Conservation (phyloP, 2,888 invertebrate genomes). For the Stenodera caucasica region DNA sequence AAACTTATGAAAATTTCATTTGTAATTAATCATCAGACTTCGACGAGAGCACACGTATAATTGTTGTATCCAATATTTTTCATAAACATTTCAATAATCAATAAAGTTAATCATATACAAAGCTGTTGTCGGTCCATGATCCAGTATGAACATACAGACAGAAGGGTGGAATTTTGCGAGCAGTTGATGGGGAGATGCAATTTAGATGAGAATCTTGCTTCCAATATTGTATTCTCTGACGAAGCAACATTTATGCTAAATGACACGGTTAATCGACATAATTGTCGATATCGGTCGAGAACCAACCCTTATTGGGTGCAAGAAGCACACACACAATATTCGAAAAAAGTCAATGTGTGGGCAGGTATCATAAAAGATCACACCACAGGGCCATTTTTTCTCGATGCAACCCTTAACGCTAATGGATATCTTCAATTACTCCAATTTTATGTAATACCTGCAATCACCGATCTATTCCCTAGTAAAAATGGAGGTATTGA, state of each 20-base stretch:
- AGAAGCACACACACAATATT: constrained; percentile 6
- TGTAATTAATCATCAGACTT: too few species aligned
- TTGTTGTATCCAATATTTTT: too few species aligned
- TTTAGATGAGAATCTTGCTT: neutral
- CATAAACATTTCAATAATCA: too few species aligned
- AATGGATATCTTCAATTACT: too few species aligned
- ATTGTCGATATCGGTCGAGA: neutral
- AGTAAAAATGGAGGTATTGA: neutral
- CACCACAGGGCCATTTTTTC: constrained; percentile 8
- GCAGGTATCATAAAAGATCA: constrained; percentile 3
- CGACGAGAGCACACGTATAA: too few species aligned
- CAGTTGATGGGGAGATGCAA: constrained; percentile 1
- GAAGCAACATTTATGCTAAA: neutral
- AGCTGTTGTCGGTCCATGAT: too few species aligned
- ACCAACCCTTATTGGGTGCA: constrained; percentile 10
- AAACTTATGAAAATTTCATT: too few species aligned
- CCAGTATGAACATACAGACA: too few species aligned
- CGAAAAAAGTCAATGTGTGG: constrained; percentile 1
- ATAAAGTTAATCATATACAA: too few species aligned
- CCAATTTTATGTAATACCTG: too few species aligned
- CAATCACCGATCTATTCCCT: too few species aligned
- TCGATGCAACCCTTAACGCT: constrained; percentile 3
- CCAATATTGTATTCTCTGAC: constrained; percentile 2
- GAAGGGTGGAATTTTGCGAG: neutral
- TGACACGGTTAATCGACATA: neutral